Evolutionary conservation across 1,140 invertebrate genomes (phyloP), one percentile per base, ranked within the genome.

Genomic region (Oryzaephilus surinamensis): DNA sequence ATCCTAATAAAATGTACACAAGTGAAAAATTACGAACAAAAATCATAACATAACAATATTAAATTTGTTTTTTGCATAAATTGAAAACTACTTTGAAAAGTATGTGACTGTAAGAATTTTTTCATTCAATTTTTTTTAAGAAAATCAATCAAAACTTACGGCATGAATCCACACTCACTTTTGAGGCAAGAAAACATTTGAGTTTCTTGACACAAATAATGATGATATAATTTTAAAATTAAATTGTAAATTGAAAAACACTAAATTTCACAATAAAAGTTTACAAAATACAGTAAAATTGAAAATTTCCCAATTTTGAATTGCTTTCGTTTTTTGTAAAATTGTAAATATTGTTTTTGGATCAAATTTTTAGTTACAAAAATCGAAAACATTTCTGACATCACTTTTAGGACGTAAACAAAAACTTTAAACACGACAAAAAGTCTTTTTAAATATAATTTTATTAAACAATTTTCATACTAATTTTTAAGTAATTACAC

Each of bases 171-270:
- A n/a, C n/a, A 24, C 33, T 40, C 39, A 20, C 30, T 35, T 36
- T 38, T 38, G 20, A 41, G 16, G 34, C 43, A 45, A 45, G 43
- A 45, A 45, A 41, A 41, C 43, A 32, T 37, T 41, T 41, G 29
- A 41, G 38, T 36, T 41, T 41, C 38, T 45, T 45, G 38, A 24
- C n/a, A n/a, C n/a, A n/a, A n/a, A n/a, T 32, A 32, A 32, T n/a
- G 18, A 12, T 30, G 13, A 16, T 30, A 12, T 30, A 30, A 16
- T 30, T 30, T 30, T 30, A 11, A 8, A 8, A 12, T 13, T 32
- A 15, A 16, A 13, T 32, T 32, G 14, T 17, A 16, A n/a, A 16
- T 16, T 16, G 16, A 15, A 13, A 15, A 30, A 3, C n/a, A 11
- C 10, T 26, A 26, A 26, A 11, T 26, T 11, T 26, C n/a, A 11